Conservation (phyloP, 2,113 vertebrate genomes). For the Lophotis ruficrista region DNA sequence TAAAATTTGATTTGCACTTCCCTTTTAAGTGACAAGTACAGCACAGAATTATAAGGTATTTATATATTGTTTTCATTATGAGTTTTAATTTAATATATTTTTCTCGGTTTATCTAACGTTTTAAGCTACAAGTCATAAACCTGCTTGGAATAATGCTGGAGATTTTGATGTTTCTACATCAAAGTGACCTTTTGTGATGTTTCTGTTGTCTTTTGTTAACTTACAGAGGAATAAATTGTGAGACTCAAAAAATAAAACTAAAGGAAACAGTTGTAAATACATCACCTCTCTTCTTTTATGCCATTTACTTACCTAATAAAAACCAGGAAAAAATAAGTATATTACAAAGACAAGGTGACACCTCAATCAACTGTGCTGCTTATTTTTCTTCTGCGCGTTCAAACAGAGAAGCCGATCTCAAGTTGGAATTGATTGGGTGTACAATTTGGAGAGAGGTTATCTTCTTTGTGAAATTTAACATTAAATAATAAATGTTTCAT, state of each 20-base stretch:
- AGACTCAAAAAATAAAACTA: neutral
- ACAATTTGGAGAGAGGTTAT: neutral
- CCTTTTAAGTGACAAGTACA: constrained; percentile 16
- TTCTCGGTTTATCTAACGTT: constrained; percentile 49
- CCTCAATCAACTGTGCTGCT: neutral
- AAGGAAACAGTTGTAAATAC: neutral
- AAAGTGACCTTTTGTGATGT: constrained; percentile 46
- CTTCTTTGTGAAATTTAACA: neutral
- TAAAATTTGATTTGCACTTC: constrained; percentile 24
- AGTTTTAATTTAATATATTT: constrained; percentile 21
- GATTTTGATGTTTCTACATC: constrained; percentile 29
- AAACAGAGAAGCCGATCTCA: neutral
- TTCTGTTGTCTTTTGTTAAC: constrained; percentile 8
- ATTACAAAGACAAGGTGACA: neutral
- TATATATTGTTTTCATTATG: constrained; percentile 10
- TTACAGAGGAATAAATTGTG: neutral
- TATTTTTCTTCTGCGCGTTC: neutral
- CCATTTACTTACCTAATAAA: neutral
- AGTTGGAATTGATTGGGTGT: neutral
- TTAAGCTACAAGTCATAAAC: constrained; percentile 28
- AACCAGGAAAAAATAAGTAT: neutral
- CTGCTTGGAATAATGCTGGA: neutral
- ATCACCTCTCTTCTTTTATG: neutral
- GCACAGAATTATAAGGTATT: neutral
- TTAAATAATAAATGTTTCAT: neutral